Evolutionary conservation across 1,140 invertebrate species (phyloP).

Genomic region (Maniola jurtina): DNA sequence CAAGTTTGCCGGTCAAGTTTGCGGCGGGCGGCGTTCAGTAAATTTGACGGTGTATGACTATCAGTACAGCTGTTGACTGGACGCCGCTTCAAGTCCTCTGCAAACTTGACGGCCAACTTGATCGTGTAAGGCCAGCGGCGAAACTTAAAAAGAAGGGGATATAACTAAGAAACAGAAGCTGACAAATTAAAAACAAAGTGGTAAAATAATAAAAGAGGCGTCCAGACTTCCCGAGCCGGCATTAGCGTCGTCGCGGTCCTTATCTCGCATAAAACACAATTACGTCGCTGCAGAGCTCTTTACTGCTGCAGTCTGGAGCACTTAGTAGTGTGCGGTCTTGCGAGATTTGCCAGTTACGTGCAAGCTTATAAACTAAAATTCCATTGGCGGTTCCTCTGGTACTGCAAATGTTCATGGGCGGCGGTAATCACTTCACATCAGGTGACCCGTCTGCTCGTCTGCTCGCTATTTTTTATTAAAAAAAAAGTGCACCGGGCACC

Average conservation of each 20-base stretch:
- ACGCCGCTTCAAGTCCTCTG: no score
- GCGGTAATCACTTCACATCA: no score
- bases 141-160: background rate
- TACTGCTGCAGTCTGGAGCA: background rate
- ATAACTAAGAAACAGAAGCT: background rate
- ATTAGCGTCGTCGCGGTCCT: background rate
- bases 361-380: background rate
- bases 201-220: background rate
- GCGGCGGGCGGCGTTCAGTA: no score
- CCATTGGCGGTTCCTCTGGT: background rate
- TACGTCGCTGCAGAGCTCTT: background rate
- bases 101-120: no score
- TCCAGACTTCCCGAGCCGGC: background rate
- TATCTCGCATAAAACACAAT: slow-evolving; percentile 8
- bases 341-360: background rate
- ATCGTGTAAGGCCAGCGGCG: no score
- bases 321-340: background rate
- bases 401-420: no score
- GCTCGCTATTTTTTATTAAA: no score
- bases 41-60: no score
- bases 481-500: no score
- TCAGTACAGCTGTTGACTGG: no score
- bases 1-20: no score
- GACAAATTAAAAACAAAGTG: background rate
- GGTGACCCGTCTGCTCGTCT: no score